These are phyloP conservation scores for Metallyticus violacea DNA, from an alignment of 2,888 invertebrate species.

Conservation along the genomic window DNA sequence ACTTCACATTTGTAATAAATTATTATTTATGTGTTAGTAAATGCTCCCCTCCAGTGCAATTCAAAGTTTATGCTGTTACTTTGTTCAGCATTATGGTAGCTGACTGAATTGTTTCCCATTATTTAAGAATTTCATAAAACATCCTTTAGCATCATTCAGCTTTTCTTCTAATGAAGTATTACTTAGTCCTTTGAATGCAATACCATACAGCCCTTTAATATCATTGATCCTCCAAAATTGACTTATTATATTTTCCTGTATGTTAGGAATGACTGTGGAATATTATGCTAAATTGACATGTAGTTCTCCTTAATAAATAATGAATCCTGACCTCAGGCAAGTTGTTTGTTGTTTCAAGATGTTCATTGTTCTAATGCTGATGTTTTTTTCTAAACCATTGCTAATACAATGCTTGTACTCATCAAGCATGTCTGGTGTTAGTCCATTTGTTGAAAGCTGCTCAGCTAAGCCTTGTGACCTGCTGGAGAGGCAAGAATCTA, in stretches of 20 bases:
- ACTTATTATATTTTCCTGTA: background rate
- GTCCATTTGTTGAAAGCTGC: background rate
- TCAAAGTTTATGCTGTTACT: background rate
- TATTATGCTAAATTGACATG: background rate
- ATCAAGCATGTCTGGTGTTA: background rate
- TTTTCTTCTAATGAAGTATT: background rate
- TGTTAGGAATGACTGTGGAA: background rate
- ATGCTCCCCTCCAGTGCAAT: too few species aligned
- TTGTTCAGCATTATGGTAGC: background rate
- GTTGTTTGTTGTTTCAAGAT: background rate
- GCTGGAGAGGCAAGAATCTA: slow-evolving; percentile 6
- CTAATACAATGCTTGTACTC: background rate
- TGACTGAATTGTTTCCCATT: background rate
- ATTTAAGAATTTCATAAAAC: background rate
- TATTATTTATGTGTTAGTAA: too few species aligned
- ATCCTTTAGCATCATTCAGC: background rate
- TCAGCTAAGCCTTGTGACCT: background rate
- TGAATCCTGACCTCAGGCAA: background rate
- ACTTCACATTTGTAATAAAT: too few species aligned
- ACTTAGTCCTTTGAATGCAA: background rate
- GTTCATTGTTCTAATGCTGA: background rate
- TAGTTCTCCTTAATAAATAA: background rate
- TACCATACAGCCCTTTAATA: background rate
- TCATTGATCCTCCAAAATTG: background rate
- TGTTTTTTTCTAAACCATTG: background rate